Evolutionary conservation across 2,888 invertebrate species (phyloP), one percentile per base, ranked within the genome.

Genomic region (Drosophila hamatofila): DNA sequence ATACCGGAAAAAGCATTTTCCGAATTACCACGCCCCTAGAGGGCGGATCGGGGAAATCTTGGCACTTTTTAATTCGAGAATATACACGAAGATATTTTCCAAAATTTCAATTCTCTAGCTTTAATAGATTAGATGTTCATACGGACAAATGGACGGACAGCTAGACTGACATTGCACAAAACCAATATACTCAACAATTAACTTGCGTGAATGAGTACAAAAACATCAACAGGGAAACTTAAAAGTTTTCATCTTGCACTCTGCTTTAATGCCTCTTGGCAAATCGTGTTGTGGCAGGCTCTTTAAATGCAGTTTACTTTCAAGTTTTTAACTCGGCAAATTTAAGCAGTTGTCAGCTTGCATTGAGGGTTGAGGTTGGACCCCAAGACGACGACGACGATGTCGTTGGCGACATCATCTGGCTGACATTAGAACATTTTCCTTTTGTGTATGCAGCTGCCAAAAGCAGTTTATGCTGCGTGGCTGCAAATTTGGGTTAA

Each of bases 401-500:
- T 49, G 48, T 63, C 66, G 70, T 21, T 33, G 49, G 66, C 16
- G 18, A 59, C 86, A 81, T 81, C 81, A 78, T 78, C 72, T 78
- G 73, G 85, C 70, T 88, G 88, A 89, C 88, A 85, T 81, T 84
- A 78, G 74, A 81, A 74, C 78, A 80, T 79, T 82, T 79, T 77
- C 77, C 77, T 74, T 81, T 84, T 87, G 83, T 79, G 76, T 49
- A 33, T 79, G 80, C 83, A 80, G 88, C 83, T 88, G 88, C 78
- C 86, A 85, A 77, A 72, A 86, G 70, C 79, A 80, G 83, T 82
- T 86, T 78, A 72, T 59, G 65, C 62, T 74, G 79, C 69, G 77
- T 79, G 75, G 78, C 75, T 80, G 72, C 79, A 83, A 85, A 90
- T 90, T 89, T 89, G 80, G 90, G 90, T 90, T 90, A 90, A 90